Evolutionary conservation across 2,113 vertebrate species (phyloP).

Genomic region (Psilopogon haemacephalus): DNA sequence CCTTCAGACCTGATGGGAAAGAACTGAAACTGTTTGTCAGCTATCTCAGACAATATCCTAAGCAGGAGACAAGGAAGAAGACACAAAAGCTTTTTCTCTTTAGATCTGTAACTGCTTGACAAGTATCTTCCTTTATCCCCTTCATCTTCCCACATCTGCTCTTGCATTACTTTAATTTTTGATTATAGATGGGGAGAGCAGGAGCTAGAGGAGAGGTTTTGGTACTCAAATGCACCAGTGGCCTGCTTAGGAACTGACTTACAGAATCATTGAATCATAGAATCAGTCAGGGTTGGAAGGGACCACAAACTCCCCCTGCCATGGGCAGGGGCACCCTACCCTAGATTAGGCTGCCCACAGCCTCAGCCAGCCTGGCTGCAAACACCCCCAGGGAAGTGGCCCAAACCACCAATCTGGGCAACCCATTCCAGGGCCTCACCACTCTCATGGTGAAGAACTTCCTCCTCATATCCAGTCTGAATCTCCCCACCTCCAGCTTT

Average conservation of each 20-base stretch:
- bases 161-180: not conserved
- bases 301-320: too few relatives aligned
- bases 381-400: too few relatives aligned
- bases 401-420: too few relatives aligned
- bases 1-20: not conserved
- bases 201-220: not conserved
- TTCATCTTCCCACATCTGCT: not conserved
- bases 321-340: too few relatives aligned
- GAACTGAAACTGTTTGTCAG: not conserved
- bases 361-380: too few relatives aligned
- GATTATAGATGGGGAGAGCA: not conserved
- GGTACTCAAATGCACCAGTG: not conserved
- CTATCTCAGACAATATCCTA: not conserved
- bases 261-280: too few relatives aligned
- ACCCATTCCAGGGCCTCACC: too few relatives aligned
- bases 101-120: not conserved
- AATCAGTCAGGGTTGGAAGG: too few relatives aligned
- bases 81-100: conserved; percentile 15
- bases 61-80: not conserved
- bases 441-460: too few relatives aligned
- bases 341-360: too few relatives aligned
- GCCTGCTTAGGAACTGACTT: not conserved
- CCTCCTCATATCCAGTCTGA: too few relatives aligned
- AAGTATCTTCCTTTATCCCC: not conserved
- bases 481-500: too few relatives aligned